phyloP scores from a whole-genome alignment of 2,113 vertebrate species.

The Pelecanus crispus region DNA sequence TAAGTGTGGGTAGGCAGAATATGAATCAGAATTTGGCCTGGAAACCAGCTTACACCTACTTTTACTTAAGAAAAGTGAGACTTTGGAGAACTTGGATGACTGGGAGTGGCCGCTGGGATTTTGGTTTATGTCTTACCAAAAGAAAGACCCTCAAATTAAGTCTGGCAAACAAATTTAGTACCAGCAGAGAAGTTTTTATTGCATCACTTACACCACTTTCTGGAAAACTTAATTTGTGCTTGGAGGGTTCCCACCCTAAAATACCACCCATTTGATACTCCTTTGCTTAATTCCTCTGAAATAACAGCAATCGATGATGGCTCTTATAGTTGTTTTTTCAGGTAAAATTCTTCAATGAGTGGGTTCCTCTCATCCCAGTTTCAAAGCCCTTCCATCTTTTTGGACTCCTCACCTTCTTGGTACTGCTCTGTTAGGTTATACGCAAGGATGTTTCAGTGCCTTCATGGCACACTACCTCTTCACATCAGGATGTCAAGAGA shows the following conservation, averaged over 20 bases:
- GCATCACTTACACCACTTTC: background rate
- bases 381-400: background rate
- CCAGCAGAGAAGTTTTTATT: background rate
- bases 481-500: rapidly evolving
- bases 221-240: background rate
- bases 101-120: background rate
- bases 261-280: background rate
- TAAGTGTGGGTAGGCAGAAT: slow-evolving; percentile 10
- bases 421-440: background rate
- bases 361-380: background rate
- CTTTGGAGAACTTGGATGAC: background rate
- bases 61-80: background rate
- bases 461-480: background rate
- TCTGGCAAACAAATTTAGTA: background rate
- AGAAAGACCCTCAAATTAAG: background rate
- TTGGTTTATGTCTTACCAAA: background rate
- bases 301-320: background rate
- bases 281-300: background rate
- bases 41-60: background rate
- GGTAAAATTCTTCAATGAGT: background rate
- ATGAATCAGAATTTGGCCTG: slow-evolving; percentile 57
- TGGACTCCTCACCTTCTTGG: background rate
- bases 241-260: background rate
- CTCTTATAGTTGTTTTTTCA: background rate
- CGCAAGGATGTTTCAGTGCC: background rate